Evolutionary conservation across 2,888 invertebrate genomes (phyloP).

Genomic region (Aphidius colemani): DNA sequence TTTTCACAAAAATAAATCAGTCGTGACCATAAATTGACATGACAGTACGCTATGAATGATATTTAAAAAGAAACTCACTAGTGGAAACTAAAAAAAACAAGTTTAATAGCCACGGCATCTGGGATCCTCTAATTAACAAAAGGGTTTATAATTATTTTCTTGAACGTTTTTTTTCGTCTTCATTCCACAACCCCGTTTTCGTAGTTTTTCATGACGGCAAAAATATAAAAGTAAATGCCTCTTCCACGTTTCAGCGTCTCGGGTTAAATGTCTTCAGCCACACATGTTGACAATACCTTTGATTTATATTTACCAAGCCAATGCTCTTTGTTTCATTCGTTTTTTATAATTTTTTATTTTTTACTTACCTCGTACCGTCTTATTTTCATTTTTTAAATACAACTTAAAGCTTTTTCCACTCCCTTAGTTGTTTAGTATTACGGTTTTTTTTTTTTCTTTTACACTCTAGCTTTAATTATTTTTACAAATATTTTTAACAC

Average conservation of each 20-base stretch:
- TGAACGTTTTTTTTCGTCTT: conserved; percentile 33
- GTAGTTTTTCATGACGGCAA: conserved; percentile 24
- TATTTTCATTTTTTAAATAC: too few relatives aligned
- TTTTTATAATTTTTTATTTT: background rate
- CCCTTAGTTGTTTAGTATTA: background rate
- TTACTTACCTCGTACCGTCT: background rate
- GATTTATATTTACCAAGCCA: conserved; percentile 47
- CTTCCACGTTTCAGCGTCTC: conserved; percentile 23
- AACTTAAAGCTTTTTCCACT: background rate
- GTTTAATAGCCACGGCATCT: conserved; percentile 52
- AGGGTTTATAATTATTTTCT: conserved; percentile 45
- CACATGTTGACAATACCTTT: conserved; percentile 49
- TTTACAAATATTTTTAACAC: conserved; percentile 47
- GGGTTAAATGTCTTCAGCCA: conserved; percentile 40
- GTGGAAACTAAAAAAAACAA: conserved; percentile 40
- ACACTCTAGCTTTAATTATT: conserved; percentile 7
- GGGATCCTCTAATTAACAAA: conserved; percentile 57
- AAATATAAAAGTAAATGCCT: conserved; percentile 11
- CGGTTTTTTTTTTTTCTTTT: conserved; percentile 1
- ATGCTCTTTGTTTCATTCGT: conserved; percentile 26
- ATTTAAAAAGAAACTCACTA: conserved; percentile 34
- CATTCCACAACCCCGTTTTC: conserved; percentile 28
- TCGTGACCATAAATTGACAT: conserved; percentile 13
- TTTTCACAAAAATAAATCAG: background rate
- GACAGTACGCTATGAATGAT: conserved; percentile 8